A percentile compares a stretch with the other conserved stretches of the same genome.
Conservation (phyloP, 1,140 invertebrate species). For the Parasteatoda tepidariorum region DNA sequence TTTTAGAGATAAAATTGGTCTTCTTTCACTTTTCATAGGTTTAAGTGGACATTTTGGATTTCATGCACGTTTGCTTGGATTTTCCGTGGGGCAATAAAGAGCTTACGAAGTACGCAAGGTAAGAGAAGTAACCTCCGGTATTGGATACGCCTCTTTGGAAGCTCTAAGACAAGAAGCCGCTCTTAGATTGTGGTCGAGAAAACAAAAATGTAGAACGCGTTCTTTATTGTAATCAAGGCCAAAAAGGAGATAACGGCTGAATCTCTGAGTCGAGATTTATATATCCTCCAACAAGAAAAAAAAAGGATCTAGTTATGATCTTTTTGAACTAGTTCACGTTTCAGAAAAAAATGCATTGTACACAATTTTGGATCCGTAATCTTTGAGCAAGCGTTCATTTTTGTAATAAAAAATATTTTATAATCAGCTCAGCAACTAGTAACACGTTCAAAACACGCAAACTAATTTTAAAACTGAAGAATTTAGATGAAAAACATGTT, state of each 20-base stretch:
- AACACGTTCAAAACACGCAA: too few species aligned
- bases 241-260: not conserved
- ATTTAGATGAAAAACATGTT: too few species aligned
- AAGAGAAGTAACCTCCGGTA: not conserved
- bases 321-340: not conserved
- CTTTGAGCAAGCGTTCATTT: too few species aligned
- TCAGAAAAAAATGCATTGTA: not conserved
- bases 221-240: not conserved
- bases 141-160: not conserved
- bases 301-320: not conserved
- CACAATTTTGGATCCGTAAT: not conserved
- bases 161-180: not conserved
- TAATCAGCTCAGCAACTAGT: too few species aligned
- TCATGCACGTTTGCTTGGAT: not conserved
- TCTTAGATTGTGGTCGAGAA: not conserved
- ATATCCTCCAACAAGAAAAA: not conserved
- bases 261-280: not conserved
- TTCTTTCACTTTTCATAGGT: not conserved
- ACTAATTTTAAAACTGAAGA: too few species aligned
- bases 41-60: not conserved
- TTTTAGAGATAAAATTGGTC: not conserved
- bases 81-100: not conserved
- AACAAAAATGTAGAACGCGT: not conserved
- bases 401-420: too few species aligned
- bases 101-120: not conserved